Conservation (phyloP, 2,888 invertebrate species). For the Drosophila multiciliata region DNA sequence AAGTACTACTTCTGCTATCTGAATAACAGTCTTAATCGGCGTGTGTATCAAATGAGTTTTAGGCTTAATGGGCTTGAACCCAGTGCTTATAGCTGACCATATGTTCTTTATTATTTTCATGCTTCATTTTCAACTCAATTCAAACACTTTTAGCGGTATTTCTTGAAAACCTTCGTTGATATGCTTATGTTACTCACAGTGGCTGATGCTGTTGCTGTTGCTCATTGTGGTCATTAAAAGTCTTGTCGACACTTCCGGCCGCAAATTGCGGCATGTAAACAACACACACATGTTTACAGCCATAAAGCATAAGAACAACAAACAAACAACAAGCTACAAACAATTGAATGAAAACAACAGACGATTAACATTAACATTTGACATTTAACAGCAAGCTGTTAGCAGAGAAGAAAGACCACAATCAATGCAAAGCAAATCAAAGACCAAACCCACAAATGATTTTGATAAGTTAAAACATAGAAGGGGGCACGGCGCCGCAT, state of each 20-base stretch:
- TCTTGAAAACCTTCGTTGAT: constrained; percentile 28
- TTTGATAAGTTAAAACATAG: constrained; percentile 11
- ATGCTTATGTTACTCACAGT: constrained; percentile 26
- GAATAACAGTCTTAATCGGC: background rate
- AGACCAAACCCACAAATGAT: constrained; percentile 16
- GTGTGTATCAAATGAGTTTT: background rate
- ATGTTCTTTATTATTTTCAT: constrained; percentile 1
- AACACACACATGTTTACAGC: constrained; percentile 66
- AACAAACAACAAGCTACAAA: constrained; percentile 17
- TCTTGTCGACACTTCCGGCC: constrained; percentile 66
- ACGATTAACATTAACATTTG: constrained; percentile 42
- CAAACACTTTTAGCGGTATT: background rate
- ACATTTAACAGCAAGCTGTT: constrained; percentile 57
- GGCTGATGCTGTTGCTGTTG: constrained; percentile 35
- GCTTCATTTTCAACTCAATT: constrained; percentile 3
- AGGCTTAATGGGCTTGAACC: background rate
- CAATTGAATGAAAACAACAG: constrained; percentile 30
- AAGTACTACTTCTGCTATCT: background rate
- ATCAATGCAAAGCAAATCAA: constrained; percentile 26
- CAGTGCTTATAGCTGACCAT: background rate
- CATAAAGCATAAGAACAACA: constrained; percentile 42
- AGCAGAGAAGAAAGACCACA: constrained; percentile 21
- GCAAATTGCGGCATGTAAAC: constrained; percentile 67
- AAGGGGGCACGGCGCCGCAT: constrained; percentile 35
- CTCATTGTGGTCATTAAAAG: constrained; percentile 69